Evolutionary conservation across 2,888 invertebrate genomes (phyloP), one percentile per base, ranked within the genome.

Genomic region (Dolichopus griseipennis): DNA sequence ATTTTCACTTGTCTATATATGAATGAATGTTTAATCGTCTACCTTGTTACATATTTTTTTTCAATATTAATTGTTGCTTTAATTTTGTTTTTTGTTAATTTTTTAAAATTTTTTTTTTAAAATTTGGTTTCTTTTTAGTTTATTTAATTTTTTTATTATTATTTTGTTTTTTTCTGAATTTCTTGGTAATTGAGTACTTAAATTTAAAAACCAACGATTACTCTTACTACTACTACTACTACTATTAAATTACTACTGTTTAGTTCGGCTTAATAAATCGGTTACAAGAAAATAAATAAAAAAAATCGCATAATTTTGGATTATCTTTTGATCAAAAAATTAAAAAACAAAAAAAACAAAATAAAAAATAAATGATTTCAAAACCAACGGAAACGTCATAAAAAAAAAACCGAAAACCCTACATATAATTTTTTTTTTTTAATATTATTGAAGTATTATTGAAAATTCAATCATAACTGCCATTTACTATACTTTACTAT

Each of bases 121-220:
- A 34, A 37, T 37, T 37, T 37, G 4, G 8, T 37, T 12, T 37
- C 2, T 12, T 10, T 37, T 10, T 12, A 37, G 1, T 18, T n/a
- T n/a, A n/a, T n/a, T 52, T 18, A 18, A n/a, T 52, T 52, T 52
- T 52, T 52, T 52, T 52, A 2, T 52, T 52, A 18, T 52, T 52
- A 2, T 52, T 52, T 52, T 12, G n/a, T 15, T 41, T 41, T 41
- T 41, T 41, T 41, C 3, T 37, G 8, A 15, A 15, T 18, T 52
- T 52, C 52, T 52, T 52, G 18, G 9, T 52, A 52, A 52, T 52
- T 52, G 52, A 52, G 52, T 52, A 52, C 52, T 52, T 52, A 52
- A 52, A 52, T 52, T 52, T 18, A 1, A 52, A 52, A 52, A 52
- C 18, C 52, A 52, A 6, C n/a, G 8, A 52, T 52, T 4, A 52